Evolutionary conservation across 92 coral and sea anemone genomes (phyloP).

Genomic region (Epizoanthus stellaris): DNA sequence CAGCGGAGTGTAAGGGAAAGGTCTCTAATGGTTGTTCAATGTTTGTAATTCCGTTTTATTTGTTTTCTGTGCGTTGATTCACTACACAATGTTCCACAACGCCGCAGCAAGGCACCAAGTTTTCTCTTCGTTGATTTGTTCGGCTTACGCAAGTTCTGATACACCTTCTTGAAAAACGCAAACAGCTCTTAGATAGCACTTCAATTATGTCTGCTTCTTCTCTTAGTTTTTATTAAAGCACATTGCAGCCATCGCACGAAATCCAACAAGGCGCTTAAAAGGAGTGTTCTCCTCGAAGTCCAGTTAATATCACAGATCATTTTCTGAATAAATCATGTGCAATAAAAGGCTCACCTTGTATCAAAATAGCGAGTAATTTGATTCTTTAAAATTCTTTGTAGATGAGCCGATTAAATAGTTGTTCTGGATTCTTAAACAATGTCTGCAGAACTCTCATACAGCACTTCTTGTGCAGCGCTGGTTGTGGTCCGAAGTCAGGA

Average conservation of each 20-base stretch:
- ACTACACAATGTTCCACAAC: constrained; percentile 27
- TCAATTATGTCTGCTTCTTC: constrained; percentile 46
- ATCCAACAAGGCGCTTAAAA: constrained; percentile 56
- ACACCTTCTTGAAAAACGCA: constrained; percentile 59
- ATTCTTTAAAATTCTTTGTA: constrained; percentile 28
- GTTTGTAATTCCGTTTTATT: not conserved
- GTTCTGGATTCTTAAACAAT: constrained; percentile 49
- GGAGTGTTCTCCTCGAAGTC: constrained; percentile 67
- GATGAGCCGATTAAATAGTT: constrained; percentile 42
- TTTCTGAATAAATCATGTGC: constrained; percentile 46
- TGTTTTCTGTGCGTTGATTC: not conserved
- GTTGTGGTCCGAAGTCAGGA: constrained; percentile 66
- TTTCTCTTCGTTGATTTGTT: not conserved
- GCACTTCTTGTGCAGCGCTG: constrained; percentile 56
- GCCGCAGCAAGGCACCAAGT: constrained; percentile 54
- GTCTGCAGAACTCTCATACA: constrained; percentile 58
- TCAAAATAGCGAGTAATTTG: constrained; percentile 27
- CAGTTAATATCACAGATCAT: constrained; percentile 44
- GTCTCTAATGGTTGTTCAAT: not conserved
- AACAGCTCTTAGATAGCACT: constrained; percentile 51
- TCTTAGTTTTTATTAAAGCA: constrained; percentile 23
- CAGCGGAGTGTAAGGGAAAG: not conserved
- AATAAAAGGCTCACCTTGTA: constrained; percentile 35
- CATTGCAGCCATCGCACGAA: constrained; percentile 73
- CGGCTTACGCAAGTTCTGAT: constrained; percentile 41